phyloP scores from a whole-genome alignment of 2,797 vertebrate genomes.

The Toxotes lorentzi region DNA sequence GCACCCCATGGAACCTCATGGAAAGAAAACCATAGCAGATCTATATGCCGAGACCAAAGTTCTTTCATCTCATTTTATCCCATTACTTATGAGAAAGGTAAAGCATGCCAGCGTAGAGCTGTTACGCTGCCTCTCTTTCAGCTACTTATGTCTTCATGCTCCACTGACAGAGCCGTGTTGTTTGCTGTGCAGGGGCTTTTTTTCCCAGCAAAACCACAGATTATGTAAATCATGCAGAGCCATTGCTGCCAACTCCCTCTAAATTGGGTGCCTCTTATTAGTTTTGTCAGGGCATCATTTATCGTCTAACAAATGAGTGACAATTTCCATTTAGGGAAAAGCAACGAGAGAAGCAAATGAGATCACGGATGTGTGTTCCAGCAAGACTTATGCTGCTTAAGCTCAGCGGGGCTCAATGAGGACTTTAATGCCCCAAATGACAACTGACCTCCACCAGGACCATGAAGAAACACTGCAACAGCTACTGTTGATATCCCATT shows the following conservation, averaged over 20 bases:
- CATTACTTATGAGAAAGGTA: constrained; percentile 24
- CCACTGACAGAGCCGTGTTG: constrained; percentile 29
- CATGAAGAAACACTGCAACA: constrained; percentile 1
- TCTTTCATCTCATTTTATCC: constrained; percentile 14
- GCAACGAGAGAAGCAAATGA: constrained; percentile 33
- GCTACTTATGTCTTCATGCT: constrained; percentile 33
- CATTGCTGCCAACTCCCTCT: constrained; percentile 29
- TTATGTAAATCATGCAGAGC: constrained; percentile 58
- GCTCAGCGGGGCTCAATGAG: neutral
- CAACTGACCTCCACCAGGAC: neutral
- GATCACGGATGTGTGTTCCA: constrained; percentile 4
- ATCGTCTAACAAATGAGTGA: constrained; percentile 55
- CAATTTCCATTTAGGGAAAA: constrained; percentile 48
- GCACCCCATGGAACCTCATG: neutral
- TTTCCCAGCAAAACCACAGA: constrained; percentile 54
- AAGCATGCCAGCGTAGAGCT: constrained; percentile 17
- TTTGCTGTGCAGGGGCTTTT: constrained; percentile 46
- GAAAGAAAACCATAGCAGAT: neutral
- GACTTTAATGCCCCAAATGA: constrained; percentile 8
- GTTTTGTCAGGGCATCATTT: constrained; percentile 71
- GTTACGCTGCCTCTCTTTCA: constrained; percentile 29
- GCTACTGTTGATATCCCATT: neutral
- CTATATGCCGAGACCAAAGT: constrained; percentile 6
- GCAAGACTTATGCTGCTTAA: constrained; percentile 1
- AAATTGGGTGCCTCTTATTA: constrained; percentile 56